Conservation (phyloP, 1,140 invertebrate species). For the Physella acuta region DNA sequence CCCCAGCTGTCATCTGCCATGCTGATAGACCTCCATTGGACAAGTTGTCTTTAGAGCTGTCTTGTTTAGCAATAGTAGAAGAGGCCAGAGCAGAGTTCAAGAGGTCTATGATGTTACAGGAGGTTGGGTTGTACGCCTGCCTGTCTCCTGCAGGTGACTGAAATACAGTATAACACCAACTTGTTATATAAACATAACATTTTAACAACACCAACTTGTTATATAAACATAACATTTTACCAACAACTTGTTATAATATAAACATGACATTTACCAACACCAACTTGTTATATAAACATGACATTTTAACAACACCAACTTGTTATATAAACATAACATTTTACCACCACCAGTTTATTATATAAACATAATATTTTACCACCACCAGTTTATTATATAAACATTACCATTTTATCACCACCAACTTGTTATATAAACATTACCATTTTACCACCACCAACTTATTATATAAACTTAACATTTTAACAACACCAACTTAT, state of each 20-base stretch:
- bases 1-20: slow-evolving; percentile 19
- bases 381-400: not conserved
- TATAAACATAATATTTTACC: not conserved
- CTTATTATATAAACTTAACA: no score
- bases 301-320: no score
- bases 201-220: not conserved
- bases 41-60: not conserved
- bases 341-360: not conserved
- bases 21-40: slow-evolving; percentile 1
- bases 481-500: no score
- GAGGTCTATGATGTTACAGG: not conserved
- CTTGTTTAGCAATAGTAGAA: not conserved
- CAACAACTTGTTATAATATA: no score
- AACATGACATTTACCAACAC: no score
- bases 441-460: no score
- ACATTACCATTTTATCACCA: no score
- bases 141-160: not conserved
- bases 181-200: not conserved
- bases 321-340: not conserved
- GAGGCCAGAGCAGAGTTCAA: not conserved
- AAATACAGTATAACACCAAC: not conserved
- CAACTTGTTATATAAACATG: no score
- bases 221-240: not conserved
- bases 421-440: no score
- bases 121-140: not conserved